Conservation (phyloP, 2,113 vertebrate species). For the Myotis davidii region DNA sequence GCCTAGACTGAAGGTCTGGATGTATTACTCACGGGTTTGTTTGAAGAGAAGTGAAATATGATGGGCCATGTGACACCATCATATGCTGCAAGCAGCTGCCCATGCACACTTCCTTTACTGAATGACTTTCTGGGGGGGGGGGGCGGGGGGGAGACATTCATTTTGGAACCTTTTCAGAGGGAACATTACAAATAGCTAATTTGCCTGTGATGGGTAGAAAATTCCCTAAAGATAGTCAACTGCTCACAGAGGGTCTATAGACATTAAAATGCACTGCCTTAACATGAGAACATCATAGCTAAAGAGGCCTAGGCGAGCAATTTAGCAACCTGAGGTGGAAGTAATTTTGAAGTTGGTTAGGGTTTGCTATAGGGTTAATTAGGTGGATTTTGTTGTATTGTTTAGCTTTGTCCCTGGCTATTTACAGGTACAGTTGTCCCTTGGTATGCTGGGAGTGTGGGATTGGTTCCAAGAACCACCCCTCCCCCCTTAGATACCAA, state of each 20-base stretch:
- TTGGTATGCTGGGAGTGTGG: not conserved
- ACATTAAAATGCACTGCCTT: not conserved
- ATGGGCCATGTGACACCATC: not conserved
- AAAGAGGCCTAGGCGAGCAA: not conserved
- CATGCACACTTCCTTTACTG: not conserved
- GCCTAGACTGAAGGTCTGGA: not conserved
- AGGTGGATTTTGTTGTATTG: not conserved
- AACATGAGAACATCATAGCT: not conserved
- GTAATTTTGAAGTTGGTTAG: not conserved
- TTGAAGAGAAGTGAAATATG: constrained; percentile 51
- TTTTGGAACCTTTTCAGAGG: not conserved
- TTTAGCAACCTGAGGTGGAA: not conserved
- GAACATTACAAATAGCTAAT: not conserved
- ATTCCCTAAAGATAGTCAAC: not conserved
- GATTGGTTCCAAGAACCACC: too few species aligned
- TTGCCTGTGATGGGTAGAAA: not conserved
- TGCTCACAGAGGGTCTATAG: not conserved
- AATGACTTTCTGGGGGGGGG: constrained; percentile 1
- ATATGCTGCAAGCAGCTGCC: not conserved
- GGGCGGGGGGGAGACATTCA: not conserved
- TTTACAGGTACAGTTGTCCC: not conserved
- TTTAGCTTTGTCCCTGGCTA: not conserved
- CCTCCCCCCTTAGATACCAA: not conserved
- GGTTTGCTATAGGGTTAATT: not conserved
- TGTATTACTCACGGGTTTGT: constrained; percentile 35